Conservation (phyloP, 2,888 invertebrate species). For the Microlaimidae sp. region DNA sequence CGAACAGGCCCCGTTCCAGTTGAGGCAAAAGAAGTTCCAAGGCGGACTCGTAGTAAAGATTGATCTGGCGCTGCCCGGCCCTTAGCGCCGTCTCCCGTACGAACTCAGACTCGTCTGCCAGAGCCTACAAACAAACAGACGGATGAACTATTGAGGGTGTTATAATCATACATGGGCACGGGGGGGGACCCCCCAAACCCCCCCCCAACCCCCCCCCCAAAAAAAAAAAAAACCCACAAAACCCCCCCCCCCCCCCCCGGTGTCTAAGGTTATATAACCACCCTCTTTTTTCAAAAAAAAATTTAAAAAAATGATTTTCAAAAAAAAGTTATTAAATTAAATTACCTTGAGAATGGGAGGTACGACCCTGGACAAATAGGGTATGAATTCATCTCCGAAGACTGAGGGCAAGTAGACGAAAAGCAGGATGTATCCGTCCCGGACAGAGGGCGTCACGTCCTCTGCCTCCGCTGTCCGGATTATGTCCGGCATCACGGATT, state of each 20-base stretch:
- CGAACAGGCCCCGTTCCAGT: conserved; percentile 76
- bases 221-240: no score
- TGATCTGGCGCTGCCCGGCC: conserved; percentile 90
- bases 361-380: conserved; percentile 87
- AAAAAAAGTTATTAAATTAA: no score
- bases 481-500: conserved; percentile 70
- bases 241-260: not conserved
- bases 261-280: not conserved
- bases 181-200: no score
- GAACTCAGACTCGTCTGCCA: conserved; percentile 96
- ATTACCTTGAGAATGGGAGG: conserved; percentile 70
- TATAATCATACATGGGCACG: no score
- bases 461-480: conserved; percentile 29
- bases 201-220: no score
- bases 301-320: not conserved
- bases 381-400: conserved; percentile 82
- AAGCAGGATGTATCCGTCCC: conserved; percentile 99
- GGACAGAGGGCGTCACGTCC: conserved; percentile 62
- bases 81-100: conserved; percentile 88
- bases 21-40: conserved; percentile 80
- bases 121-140: conserved; percentile 44
- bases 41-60: conserved; percentile 83
- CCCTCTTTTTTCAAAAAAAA: not conserved
- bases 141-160: no score
- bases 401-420: conserved; percentile 97